Percentiles rank a stretch among this genome's conserved stretches.
Conservation (phyloP, 2,113 vertebrate genomes). For the Propithecus coquereli region DNA sequence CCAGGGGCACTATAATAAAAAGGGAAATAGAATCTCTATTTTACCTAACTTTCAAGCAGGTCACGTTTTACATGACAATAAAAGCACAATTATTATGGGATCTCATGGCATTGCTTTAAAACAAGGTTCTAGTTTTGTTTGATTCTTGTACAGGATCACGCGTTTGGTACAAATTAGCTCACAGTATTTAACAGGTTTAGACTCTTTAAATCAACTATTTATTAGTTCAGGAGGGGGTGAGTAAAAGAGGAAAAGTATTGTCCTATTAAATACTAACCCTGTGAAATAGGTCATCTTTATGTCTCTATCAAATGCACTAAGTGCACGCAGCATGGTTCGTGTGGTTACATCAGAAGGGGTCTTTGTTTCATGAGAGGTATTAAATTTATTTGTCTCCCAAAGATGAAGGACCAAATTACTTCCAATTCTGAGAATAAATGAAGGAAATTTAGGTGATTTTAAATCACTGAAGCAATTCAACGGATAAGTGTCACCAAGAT, state of each 20-base stretch:
- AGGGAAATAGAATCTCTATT: not conserved
- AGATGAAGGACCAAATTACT: not conserved
- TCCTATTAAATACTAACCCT: not conserved
- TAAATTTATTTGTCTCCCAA: not conserved
- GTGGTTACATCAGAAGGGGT: not conserved
- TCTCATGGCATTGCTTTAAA: not conserved
- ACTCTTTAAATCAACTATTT: not conserved
- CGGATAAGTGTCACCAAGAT: not conserved
- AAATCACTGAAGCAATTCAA: not conserved
- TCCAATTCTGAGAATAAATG: not conserved
- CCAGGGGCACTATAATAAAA: not conserved
- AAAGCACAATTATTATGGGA: not conserved
- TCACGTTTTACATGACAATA: not conserved
- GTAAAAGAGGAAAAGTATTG: not conserved
- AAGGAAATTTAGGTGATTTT: not conserved
- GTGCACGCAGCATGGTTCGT: fast-evolving
- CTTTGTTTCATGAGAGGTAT: not conserved
- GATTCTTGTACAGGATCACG: not conserved
- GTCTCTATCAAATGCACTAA: too few relatives aligned
- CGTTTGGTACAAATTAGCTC: not conserved
- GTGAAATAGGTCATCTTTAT: not conserved
- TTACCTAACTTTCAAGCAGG: not conserved
- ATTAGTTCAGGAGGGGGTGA: not conserved
- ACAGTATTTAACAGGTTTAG: not conserved
- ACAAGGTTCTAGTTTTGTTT: not conserved